Evolutionary conservation across 2,888 invertebrate species (phyloP).

Genomic region (Lasiommata megera): DNA sequence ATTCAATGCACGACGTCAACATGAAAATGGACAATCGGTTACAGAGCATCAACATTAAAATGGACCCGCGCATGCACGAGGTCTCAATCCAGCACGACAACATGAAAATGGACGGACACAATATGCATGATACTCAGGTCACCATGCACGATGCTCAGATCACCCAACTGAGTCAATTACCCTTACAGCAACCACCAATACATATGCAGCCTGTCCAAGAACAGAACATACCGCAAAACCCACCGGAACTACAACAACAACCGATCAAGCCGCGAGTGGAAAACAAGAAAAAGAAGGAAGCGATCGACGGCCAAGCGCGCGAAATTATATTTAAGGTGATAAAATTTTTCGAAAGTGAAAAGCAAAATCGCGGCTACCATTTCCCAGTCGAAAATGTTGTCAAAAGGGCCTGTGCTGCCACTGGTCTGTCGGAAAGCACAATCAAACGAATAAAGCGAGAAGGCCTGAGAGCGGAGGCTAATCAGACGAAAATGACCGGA

Average conservation of each 20-base stretch:
- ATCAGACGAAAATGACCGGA: slow-evolving; percentile 70
- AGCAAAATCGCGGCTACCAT: slow-evolving; percentile 71
- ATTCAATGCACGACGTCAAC: slow-evolving; percentile 24
- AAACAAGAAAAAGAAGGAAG: slow-evolving; percentile 68
- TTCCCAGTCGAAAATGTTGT: slow-evolving; percentile 74
- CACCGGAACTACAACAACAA: slow-evolving; percentile 26
- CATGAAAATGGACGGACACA: slow-evolving; percentile 11
- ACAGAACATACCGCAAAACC: slow-evolving; percentile 29
- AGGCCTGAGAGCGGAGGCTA: slow-evolving; percentile 66
- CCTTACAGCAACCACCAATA: slow-evolving; percentile 16
- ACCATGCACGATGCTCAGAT: slow-evolving; percentile 25
- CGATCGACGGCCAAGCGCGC: slow-evolving; percentile 71
- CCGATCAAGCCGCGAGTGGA: slow-evolving; percentile 49
- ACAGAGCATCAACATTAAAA: slow-evolving; percentile 25
- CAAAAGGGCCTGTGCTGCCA: slow-evolving; percentile 70
- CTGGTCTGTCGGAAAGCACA: slow-evolving; percentile 70
- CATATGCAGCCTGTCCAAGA: slow-evolving; percentile 21
- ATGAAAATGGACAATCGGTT: slow-evolving; percentile 23
- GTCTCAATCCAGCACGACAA: slow-evolving; percentile 20
- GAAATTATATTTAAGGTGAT: slow-evolving; percentile 73
- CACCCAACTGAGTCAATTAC: slow-evolving; percentile 22
- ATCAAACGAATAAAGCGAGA: slow-evolving; percentile 72
- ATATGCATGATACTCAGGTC: background rate
- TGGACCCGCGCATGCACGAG: slow-evolving; percentile 27
- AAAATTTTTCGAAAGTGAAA: slow-evolving; percentile 74